Evolutionary conservation across 2,797 vertebrate species (phyloP).

Genomic region (Dendrocincla tyrannina): DNA sequence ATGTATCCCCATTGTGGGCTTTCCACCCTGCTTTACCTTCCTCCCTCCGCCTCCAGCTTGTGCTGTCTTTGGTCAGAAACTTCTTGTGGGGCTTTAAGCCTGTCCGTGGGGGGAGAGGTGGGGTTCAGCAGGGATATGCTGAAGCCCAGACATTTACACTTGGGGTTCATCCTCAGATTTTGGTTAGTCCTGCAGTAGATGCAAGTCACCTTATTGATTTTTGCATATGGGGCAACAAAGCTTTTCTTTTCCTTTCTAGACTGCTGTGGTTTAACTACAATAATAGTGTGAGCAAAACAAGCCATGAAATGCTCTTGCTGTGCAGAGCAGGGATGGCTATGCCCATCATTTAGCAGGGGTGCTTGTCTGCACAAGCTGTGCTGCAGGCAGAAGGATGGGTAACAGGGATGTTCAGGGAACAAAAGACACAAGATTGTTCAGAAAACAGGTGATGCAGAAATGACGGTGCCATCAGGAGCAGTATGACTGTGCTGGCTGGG

Average conservation of each 20-base stretch:
- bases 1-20: accelerated
- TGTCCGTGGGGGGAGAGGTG: accelerated
- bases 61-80: background rate
- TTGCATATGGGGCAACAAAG: background rate
- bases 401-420: background rate
- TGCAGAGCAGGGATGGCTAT: background rate
- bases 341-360: background rate
- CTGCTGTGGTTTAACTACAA: background rate
- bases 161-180: background rate
- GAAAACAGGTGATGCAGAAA: too few relatives aligned
- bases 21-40: background rate
- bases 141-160: background rate
- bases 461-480: too few relatives aligned
- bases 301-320: background rate
- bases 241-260: background rate
- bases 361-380: background rate
- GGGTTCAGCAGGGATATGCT: background rate
- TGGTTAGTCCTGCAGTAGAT: accelerated
- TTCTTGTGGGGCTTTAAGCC: background rate
- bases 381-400: background rate
- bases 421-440: too few relatives aligned
- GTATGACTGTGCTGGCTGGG: too few relatives aligned
- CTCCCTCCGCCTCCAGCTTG: background rate
- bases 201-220: background rate
- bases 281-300: background rate